Base-by-base conservation (phyloP, 2,113 vertebrate genomes). In the Poicephalus meyeri region DNA sequence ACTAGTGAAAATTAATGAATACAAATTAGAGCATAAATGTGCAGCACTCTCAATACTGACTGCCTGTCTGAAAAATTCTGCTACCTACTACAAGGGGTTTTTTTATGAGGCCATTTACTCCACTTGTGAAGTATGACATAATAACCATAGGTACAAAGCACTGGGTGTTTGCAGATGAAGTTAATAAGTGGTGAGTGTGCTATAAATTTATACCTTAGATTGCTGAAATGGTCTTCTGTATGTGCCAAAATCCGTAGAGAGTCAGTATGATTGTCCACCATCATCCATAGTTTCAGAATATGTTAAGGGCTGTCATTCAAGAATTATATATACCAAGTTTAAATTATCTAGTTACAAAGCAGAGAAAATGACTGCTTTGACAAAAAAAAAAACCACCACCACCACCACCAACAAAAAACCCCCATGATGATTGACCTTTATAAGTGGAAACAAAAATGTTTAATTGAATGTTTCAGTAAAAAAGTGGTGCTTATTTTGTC, bases 401-500 rank as follows among this genome's bases (percentile, higher is more conserved):
- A 39, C 37, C 37, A 39, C 10, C 37, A 39, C 10, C 37, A 39
- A 39, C 37, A 39, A 39, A 39, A 39, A 39, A 39, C 10, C 37
- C 37, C 37, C 37, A 47, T 16, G 60, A 79, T 74, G 39, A 72
- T 35, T 92, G 86, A 86, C 80, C 49, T 95, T 89, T 86, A 49
- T 58, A 66, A 80, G 42, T 81, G 24, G 35, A 80, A 91, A 86
- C 6, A 80, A 92, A 85, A 89, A 86, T 89, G 26, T 89, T 93
- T 94, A 88, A 95, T 89, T 79, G 18, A 91, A 64, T 78, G 28
- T 86, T 95, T 88, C 58, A 80, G 49, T 70, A 82, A 72, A 89
- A 89, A 26, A 9, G 8, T 49, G 18, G 13, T 37, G 16, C 4
- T 3, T 29, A 44, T 52, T 64, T 70, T 69, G 60, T 14, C 7